These are phyloP conservation scores for Camponotus vicinus DNA, from an alignment of 1,140 invertebrate species.

Conservation along the genomic window DNA sequence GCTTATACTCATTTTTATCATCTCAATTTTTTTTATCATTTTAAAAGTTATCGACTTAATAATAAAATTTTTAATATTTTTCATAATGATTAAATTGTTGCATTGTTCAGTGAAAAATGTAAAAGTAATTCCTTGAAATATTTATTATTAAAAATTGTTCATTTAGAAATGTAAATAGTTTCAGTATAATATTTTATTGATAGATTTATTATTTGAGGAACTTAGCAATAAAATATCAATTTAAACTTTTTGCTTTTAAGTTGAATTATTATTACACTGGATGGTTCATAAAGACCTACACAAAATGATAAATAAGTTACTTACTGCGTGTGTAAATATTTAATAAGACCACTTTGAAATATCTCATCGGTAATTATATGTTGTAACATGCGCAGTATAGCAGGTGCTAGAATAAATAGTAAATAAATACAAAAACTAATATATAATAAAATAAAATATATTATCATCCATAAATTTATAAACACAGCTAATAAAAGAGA, in stretches of 20 bases:
- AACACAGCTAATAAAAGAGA: not conserved
- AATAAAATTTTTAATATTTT: not conserved
- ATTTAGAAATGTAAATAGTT: no score
- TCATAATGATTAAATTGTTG: no score
- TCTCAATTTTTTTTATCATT: not conserved
- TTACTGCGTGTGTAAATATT: conserved; percentile 85
- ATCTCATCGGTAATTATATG: conserved; percentile 85
- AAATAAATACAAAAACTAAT: not conserved
- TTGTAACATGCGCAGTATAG: conserved; percentile 86
- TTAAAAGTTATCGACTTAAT: not conserved
- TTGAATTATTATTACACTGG: not conserved
- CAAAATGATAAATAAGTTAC: conserved; percentile 57
- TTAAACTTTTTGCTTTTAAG: not conserved
- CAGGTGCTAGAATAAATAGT: conserved; percentile 82
- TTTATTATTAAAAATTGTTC: no score
- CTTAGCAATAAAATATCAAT: not conserved
- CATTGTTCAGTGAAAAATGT: no score
- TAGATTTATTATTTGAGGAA: no score
- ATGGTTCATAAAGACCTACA: not conserved
- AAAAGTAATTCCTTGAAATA: no score
- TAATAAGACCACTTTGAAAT: conserved; percentile 83
- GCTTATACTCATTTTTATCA: not conserved
- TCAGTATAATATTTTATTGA: no score
- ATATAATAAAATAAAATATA: not conserved
- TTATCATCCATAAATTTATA: not conserved